Evolutionary conservation across 2,888 invertebrate genomes (phyloP).

Genomic region (Aleiodes alternator): DNA sequence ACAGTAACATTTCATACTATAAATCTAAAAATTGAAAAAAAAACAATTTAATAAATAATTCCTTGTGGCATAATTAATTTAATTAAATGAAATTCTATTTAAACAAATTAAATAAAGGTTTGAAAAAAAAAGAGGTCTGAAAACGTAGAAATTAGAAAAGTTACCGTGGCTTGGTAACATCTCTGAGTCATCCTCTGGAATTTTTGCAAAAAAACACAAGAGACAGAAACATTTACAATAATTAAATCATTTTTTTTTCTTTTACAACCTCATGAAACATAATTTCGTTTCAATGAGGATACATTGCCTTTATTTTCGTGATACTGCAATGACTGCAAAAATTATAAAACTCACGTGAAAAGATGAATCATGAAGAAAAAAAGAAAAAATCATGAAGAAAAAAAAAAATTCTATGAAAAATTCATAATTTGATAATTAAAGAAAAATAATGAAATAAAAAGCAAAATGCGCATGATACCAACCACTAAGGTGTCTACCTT

Average conservation of each 20-base stretch:
- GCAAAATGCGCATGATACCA: constrained; percentile 76
- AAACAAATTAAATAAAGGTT: constrained; percentile 44
- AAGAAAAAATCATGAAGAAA: neutral
- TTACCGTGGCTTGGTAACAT: constrained; percentile 74
- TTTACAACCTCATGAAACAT: neutral
- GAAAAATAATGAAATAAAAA: constrained; percentile 23
- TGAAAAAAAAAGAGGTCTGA: constrained; percentile 58
- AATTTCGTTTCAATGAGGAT: neutral
- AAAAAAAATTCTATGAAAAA: neutral
- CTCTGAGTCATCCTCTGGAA: constrained; percentile 75
- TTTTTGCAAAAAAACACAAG: constrained; percentile 62
- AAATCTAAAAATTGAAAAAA: neutral
- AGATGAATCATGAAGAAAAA: constrained; percentile 2
- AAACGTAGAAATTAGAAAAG: constrained; percentile 68
- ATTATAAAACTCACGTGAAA: constrained; percentile 12
- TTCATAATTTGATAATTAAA: no score
- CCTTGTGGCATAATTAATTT: constrained; percentile 35
- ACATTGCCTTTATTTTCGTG: neutral
- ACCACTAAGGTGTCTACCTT: constrained; percentile 90
- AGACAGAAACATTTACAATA: constrained; percentile 41
- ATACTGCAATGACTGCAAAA: constrained; percentile 13
- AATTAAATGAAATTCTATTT: constrained; percentile 31
- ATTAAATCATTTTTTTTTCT: neutral
- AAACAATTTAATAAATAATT: neutral
- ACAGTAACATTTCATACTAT: constrained; percentile 28